phyloP scores from a whole-genome alignment of 2,888 invertebrate genomes.

The Mimas tiliae region DNA sequence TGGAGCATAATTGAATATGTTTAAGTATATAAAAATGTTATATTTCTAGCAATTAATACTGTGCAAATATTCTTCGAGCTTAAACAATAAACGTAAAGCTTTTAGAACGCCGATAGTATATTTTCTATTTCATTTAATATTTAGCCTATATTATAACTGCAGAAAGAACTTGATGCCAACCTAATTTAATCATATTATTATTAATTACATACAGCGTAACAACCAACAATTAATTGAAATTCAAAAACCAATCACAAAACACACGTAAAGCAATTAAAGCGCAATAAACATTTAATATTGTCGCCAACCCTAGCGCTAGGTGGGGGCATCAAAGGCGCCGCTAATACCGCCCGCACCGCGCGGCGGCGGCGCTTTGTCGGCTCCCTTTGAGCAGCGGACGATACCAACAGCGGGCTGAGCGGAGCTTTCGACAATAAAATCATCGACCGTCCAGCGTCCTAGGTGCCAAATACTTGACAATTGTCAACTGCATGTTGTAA shows the following conservation, averaged over 20 bases:
- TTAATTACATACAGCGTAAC: no score
- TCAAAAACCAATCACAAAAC: background rate
- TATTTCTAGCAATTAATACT: no score
- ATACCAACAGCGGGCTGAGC: constrained; percentile 61
- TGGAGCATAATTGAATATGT: no score
- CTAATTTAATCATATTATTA: no score
- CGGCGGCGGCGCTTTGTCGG: constrained; percentile 80
- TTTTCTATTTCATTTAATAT: no score
- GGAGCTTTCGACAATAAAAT: constrained; percentile 51
- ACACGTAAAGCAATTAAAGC: constrained; percentile 3
- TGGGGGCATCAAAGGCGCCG: constrained; percentile 77
- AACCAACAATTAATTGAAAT: background rate
- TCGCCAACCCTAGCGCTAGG: constrained; percentile 68
- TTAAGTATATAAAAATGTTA: no score
- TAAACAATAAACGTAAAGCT: no score
- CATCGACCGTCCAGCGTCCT: constrained; percentile 36
- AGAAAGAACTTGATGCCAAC: background rate
- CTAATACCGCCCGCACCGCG: constrained; percentile 80
- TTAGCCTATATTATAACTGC: no score
- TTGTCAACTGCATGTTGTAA: background rate
- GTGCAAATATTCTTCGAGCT: no score
- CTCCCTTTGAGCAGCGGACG: constrained; percentile 78
- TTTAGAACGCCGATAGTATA: no score
- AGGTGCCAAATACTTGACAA: constrained; percentile 23
- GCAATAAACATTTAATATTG: constrained; percentile 23